phyloP scores from a whole-genome alignment of 2,113 vertebrate species.

The Myxocyprinus asiaticus region DNA sequence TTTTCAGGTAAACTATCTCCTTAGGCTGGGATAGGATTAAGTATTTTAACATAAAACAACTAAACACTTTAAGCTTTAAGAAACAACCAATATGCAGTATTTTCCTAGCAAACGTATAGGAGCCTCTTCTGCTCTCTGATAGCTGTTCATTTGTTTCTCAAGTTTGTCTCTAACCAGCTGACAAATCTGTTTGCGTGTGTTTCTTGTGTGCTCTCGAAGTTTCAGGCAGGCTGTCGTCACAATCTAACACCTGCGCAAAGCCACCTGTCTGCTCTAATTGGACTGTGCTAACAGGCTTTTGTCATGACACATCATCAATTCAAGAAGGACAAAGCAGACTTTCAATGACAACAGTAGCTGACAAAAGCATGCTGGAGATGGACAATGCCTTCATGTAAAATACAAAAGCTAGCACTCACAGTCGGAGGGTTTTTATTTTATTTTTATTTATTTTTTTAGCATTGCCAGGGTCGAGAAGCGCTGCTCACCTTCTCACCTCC shows the following conservation, averaged over 20 bases:
- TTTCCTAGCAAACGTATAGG: no score
- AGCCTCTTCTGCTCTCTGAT: no score
- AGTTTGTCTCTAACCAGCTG: conserved; percentile 14
- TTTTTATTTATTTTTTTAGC: no score
- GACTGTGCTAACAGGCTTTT: conserved; percentile 39
- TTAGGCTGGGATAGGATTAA: no score
- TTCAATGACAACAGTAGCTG: conserved; percentile 35
- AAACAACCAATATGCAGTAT: no score
- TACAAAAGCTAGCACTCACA: conserved; percentile 39
- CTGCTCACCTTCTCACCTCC: conserved; percentile 11
- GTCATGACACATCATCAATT: conserved; percentile 46
- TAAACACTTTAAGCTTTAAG: no score
- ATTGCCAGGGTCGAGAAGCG: conserved; percentile 18
- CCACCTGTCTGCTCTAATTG: conserved; percentile 46
- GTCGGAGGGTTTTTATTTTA: conserved; percentile 23
- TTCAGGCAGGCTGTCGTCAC: conserved; percentile 28
- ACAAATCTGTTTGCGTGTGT: conserved; percentile 3
- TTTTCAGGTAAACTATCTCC: no score
- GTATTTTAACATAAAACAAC: no score
- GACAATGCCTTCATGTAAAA: conserved; percentile 39
- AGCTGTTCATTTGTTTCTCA: conserved; percentile 34
- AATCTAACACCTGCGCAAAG: conserved; percentile 52
- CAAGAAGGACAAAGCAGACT: conserved; percentile 40
- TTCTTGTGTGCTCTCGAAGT: neutral
- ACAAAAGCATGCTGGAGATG: conserved; percentile 35